These are phyloP conservation scores for Hypomecis atomaria DNA, from an alignment of 2,888 invertebrate genomes.

Conservation along the genomic window DNA sequence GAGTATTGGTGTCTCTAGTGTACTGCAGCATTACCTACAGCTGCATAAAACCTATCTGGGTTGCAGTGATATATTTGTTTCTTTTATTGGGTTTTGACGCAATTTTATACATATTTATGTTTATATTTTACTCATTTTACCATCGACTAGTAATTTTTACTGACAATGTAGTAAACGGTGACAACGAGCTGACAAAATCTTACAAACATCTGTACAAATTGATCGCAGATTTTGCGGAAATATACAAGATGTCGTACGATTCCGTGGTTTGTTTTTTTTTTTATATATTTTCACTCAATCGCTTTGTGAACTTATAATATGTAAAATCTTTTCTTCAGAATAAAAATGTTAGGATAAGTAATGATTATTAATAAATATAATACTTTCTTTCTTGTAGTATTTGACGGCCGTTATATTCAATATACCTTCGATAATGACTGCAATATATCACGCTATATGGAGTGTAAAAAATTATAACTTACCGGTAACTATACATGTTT, in stretches of 20 bases:
- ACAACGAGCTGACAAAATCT: neutral
- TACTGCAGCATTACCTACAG: neutral
- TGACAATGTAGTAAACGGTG: neutral
- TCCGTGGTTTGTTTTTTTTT: neutral
- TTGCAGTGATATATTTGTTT: neutral
- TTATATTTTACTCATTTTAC: neutral
- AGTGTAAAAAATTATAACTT: neutral
- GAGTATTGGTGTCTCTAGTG: neutral
- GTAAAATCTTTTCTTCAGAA: too few relatives aligned
- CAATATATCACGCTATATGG: slow-evolving; percentile 1
- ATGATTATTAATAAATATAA: too few relatives aligned
- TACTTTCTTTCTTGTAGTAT: neutral
- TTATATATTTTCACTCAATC: too few relatives aligned
- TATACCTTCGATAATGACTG: neutral
- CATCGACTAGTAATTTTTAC: neutral
- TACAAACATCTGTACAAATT: neutral
- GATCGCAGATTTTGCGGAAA: slow-evolving; percentile 3
- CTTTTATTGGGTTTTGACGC: neutral
- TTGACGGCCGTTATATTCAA: neutral
- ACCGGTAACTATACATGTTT: neutral
- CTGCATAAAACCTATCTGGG: neutral
- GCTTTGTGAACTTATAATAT: too few relatives aligned
- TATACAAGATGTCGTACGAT: neutral
- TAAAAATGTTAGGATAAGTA: too few relatives aligned
- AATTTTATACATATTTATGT: neutral